Conservation (phyloP, 2,888 invertebrate genomes). For the Leptopterna dolabrata region DNA sequence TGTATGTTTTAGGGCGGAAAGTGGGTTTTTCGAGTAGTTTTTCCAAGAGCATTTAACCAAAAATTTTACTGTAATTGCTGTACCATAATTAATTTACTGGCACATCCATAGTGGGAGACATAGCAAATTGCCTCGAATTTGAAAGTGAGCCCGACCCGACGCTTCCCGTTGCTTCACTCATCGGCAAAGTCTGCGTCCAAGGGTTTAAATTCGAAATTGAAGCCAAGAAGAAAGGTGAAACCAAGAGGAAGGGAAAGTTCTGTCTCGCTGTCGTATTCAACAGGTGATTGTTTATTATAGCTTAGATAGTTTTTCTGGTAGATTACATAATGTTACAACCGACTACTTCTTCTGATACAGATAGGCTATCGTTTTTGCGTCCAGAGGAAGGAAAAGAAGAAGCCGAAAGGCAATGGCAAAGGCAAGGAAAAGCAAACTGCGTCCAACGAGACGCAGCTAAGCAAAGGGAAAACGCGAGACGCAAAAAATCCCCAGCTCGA, state of each 20-base stretch:
- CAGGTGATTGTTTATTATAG: background rate
- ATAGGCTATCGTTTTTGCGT: slow-evolving; percentile 19
- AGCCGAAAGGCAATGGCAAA: background rate
- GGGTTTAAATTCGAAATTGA: slow-evolving; percentile 25
- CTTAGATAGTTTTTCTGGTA: no score
- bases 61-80: no score
- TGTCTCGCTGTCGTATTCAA: slow-evolving; percentile 36
- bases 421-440: background rate
- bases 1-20: no score
- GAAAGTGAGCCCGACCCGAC: background rate
- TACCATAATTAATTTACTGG: no score
- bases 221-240: background rate
- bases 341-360: no score
- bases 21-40: no score
- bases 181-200: slow-evolving; percentile 42
- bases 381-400: slow-evolving; percentile 1
- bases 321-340: no score
- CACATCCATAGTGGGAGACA: background rate
- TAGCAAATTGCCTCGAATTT: slow-evolving; percentile 23
- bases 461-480: background rate
- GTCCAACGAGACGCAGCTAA: background rate
- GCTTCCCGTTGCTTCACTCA: background rate
- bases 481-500: background rate
- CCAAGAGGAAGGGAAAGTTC: slow-evolving; percentile 21
- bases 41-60: no score